A percentile compares a stretch with the other conserved stretches of the same genome.
phyloP scores from a whole-genome alignment of 2,797 vertebrate genomes.

The Botia kubotai region DNA sequence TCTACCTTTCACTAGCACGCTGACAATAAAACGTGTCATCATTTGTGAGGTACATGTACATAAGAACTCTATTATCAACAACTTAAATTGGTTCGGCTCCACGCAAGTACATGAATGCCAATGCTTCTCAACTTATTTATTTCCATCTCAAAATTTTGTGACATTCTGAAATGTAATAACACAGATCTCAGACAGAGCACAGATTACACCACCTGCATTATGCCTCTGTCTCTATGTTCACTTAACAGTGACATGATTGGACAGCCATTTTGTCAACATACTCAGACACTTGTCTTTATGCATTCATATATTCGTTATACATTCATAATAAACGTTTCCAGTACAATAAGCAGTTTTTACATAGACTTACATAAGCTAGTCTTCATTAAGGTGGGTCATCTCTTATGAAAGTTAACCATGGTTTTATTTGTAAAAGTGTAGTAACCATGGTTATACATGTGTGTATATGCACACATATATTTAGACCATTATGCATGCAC shows the following conservation, averaged over 20 bases:
- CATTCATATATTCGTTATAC: background rate
- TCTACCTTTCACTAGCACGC: background rate
- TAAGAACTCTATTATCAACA: background rate
- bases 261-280: constrained; percentile 13
- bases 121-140: background rate
- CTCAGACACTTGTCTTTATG: background rate
- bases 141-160: constrained; percentile 2
- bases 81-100: background rate
- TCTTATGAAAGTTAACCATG: too few relatives aligned
- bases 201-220: constrained; percentile 9
- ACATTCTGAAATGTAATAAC: constrained; percentile 20
- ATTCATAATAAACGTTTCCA: too few relatives aligned
- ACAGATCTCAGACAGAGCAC: background rate
- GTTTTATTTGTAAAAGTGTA: too few relatives aligned
- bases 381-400: too few relatives aligned
- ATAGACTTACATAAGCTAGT: too few relatives aligned
- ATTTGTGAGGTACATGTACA: background rate
- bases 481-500: too few relatives aligned
- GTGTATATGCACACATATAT: too few relatives aligned
- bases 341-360: too few relatives aligned
- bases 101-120: background rate
- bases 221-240: background rate
- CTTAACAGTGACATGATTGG: background rate
- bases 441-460: too few relatives aligned
- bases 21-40: background rate